Base-by-base conservation (phyloP, 2,113 vertebrate genomes). In the Beaufortia kweichowensis region DNA sequence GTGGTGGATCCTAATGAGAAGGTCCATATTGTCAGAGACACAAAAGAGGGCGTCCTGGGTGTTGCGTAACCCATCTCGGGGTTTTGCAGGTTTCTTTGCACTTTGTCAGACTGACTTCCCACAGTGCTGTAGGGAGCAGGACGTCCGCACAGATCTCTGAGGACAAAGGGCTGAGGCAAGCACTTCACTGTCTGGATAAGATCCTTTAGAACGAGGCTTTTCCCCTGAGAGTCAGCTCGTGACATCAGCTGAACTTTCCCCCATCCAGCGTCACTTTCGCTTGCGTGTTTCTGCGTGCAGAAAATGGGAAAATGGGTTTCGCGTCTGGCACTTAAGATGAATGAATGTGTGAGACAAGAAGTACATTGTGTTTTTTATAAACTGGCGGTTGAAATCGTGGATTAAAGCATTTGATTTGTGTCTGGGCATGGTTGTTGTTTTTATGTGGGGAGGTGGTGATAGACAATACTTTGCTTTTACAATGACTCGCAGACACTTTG, bases 181-280 rank as follows among this genome's bases (percentile, higher is more conserved):
- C 17, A 28, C 55, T 60, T 72, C 55, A 60, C 26, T 72, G 69
- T 72, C 35, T 26, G 56, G 53, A 28, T 43, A 21, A 59, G 35
- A 72, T 72, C 35, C 35, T 43, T 4, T 72, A 43, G 39, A 31
- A 72, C 31, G 60, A 23, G 56, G 70, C 55, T 60, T 73, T 43
- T 33, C 69, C 41, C 56, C 26, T 14, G 71, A 74, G 71, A 74
- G 71, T 31, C 57, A 62, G 28, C 24, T 21, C 61, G 21, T 48
- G 41, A 61, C 35, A 73, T 43, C 70, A 73, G 28, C 56, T 46
- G 24, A 74, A 46, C 57, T 46, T 61, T 74, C 56, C 39, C 56
- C 28, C 24, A 21, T 46, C 56, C 56, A 28, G 9, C 15, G 24
- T 59, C 56, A 28, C 56, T 59, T 26, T 28, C 24, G n/a, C 4